Conservation (phyloP, 2,888 invertebrate genomes). For the Meganola albula region DNA sequence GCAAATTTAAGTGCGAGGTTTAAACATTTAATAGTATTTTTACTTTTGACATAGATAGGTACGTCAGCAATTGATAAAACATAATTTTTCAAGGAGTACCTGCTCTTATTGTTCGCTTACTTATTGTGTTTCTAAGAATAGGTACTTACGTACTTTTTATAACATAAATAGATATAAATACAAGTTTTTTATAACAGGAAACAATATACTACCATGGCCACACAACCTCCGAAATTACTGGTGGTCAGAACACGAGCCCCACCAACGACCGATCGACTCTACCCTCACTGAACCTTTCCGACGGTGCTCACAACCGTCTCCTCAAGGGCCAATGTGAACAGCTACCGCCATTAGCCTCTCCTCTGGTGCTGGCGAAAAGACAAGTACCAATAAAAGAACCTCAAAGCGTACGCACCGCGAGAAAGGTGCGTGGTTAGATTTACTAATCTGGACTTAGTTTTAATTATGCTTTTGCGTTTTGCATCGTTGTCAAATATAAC, state of each 20-base stretch:
- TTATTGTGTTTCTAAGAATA: neutral
- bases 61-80: no score
- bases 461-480: no score
- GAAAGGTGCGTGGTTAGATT: slow-evolving; percentile 46
- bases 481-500: no score
- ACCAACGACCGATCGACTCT: slow-evolving; percentile 61
- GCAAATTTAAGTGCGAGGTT: no score
- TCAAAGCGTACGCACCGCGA: slow-evolving; percentile 40
- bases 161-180: no score
- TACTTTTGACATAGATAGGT: no score
- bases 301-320: slow-evolving; percentile 50
- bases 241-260: slow-evolving; percentile 50
- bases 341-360: slow-evolving; percentile 65
- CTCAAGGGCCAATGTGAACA: slow-evolving; percentile 60
- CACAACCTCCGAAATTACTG: slow-evolving; percentile 62
- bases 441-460: no score
- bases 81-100: no score
- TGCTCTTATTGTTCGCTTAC: no score
- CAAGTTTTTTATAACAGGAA: slow-evolving; percentile 49
- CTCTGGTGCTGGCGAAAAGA: slow-evolving; percentile 56
- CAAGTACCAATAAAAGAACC: slow-evolving; percentile 46
- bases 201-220: slow-evolving; percentile 71
- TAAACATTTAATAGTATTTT: no score
- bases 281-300: slow-evolving; percentile 60
- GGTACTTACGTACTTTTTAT: no score